A percentile compares a stretch with the other conserved stretches of the same genome.
These are phyloP conservation scores for Scaptomyza caliginosa DNA, from an alignment of 2,888 invertebrate species.

Conservation along the genomic window DNA sequence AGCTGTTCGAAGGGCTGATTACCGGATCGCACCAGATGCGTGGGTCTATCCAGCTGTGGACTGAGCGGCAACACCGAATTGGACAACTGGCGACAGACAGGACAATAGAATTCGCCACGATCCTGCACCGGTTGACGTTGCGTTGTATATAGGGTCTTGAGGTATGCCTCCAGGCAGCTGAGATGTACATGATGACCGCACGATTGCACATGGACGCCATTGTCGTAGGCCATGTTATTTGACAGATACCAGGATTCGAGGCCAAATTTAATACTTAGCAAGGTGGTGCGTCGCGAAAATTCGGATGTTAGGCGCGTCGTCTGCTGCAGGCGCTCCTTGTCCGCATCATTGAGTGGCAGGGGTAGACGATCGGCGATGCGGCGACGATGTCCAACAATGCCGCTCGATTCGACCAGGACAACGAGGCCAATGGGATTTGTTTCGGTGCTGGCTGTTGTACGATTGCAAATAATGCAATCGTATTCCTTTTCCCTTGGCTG, in stretches of 20 bases:
- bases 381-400: constrained; percentile 92
- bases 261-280: constrained; percentile 91
- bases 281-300: constrained; percentile 90
- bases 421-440: constrained; percentile 95
- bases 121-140: constrained; percentile 91
- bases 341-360: constrained; percentile 88
- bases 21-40: constrained; percentile 87
- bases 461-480: constrained; percentile 98
- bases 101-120: constrained; percentile 96
- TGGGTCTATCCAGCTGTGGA: constrained; percentile 88
- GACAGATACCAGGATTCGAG: constrained; percentile 92
- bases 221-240: constrained; percentile 93
- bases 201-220: constrained; percentile 96
- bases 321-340: constrained; percentile 85
- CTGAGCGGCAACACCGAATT: constrained; percentile 95
- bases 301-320: constrained; percentile 89
- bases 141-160: constrained; percentile 91
- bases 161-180: constrained; percentile 96
- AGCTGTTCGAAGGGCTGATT: constrained; percentile 83
- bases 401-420: constrained; percentile 93
- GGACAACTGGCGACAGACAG: constrained; percentile 95
- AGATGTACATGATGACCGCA: constrained; percentile 99
- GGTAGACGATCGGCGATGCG: constrained; percentile 81
- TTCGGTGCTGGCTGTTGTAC: constrained; percentile 92
- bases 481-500: constrained; percentile 89